Conservation (phyloP, 2,113 vertebrate species). For the Stictonetta naevosa region DNA sequence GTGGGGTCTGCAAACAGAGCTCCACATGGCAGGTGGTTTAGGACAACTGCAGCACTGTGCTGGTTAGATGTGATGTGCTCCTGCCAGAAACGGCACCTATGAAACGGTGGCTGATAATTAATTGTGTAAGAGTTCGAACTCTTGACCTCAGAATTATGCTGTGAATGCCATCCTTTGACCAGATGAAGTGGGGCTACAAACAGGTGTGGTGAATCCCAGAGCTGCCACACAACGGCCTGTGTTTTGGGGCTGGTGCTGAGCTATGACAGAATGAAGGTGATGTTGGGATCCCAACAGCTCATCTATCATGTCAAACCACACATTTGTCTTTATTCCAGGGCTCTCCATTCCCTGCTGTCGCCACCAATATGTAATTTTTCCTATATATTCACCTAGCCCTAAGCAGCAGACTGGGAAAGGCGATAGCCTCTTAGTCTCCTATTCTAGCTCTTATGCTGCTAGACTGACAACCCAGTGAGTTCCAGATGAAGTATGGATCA, state of each 20-base stretch:
- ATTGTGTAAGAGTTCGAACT: not conserved
- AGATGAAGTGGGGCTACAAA: fast-evolving
- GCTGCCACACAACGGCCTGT: not conserved
- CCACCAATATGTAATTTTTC: not conserved
- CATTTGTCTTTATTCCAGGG: not conserved
- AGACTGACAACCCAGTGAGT: not conserved
- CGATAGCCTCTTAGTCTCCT: not conserved
- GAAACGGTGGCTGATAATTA: not conserved
- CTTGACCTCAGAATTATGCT: not conserved
- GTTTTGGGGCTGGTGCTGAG: not conserved
- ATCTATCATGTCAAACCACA: not conserved
- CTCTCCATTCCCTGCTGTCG: not conserved
- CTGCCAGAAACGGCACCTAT: not conserved
- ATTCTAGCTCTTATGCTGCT: not conserved
- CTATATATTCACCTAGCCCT: not conserved
- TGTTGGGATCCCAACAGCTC: not conserved
- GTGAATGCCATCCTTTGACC: not conserved
- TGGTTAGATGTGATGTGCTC: fast-evolving
- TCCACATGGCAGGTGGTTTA: not conserved
- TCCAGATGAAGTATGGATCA: not conserved
- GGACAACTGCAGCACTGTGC: not conserved
- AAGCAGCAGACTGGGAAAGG: not conserved
- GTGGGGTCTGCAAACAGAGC: not conserved
- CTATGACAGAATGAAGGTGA: not conserved
- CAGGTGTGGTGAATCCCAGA: not conserved